These are phyloP conservation scores for Chironomus tentans DNA, from an alignment of 2,888 invertebrate genomes.

Conservation along the genomic window DNA sequence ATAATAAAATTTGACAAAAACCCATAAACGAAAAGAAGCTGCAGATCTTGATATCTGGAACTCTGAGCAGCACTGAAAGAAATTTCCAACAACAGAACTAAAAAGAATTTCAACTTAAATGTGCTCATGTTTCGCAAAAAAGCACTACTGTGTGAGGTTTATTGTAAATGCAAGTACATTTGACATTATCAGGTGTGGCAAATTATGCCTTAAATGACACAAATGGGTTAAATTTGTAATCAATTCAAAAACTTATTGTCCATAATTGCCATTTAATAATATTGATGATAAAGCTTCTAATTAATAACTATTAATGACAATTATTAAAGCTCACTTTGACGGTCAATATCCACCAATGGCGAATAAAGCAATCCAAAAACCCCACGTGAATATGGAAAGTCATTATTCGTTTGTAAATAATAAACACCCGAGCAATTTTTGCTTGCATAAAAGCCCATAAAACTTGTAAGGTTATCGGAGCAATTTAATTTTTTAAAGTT, in stretches of 20 bases:
- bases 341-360: background rate
- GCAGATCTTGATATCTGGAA: background rate
- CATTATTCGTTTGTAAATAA: constrained; percentile 25
- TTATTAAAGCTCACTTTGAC: background rate
- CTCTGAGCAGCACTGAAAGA: background rate
- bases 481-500: constrained; percentile 44
- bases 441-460: constrained; percentile 38
- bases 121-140: too few species aligned
- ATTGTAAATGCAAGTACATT: background rate
- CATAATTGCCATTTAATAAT: background rate
- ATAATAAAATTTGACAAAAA: background rate
- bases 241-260: background rate
- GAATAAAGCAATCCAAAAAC: background rate
- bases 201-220: background rate
- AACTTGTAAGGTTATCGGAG: background rate
- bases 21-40: background rate
- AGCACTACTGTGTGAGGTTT: too few species aligned
- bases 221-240: background rate
- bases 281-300: background rate
- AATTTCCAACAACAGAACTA: background rate
- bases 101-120: background rate
- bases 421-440: constrained; percentile 29
- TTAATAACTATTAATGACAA: background rate
- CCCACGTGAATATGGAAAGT: constrained; percentile 16
- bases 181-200: background rate